These are phyloP conservation scores for Leptopilina myrica DNA, from an alignment of 2,888 invertebrate genomes.

Conservation along the genomic window DNA sequence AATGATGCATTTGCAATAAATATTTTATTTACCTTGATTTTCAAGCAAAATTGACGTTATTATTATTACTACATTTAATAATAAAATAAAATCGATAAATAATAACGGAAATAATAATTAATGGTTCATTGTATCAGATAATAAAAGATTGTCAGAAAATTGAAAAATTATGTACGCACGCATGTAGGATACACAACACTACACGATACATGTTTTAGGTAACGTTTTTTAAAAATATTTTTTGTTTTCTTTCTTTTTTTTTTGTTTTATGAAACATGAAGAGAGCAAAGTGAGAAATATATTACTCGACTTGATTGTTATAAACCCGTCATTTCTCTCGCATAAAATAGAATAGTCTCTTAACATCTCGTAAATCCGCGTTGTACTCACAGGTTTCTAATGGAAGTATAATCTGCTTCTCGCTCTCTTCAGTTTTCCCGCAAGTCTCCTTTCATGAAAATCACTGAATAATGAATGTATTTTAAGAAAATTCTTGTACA, in stretches of 20 bases:
- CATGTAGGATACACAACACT: too few relatives aligned
- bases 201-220: too few relatives aligned
- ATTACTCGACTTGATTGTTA: not conserved
- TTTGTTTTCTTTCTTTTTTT: too few relatives aligned
- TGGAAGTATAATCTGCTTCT: constrained; percentile 29
- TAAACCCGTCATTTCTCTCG: constrained; percentile 6
- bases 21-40: not conserved
- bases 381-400: not conserved
- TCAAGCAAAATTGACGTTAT: too few relatives aligned
- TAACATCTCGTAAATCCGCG: constrained; percentile 26
- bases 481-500: not conserved
- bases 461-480: constrained; percentile 10
- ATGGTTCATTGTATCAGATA: too few relatives aligned
- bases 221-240: too few relatives aligned
- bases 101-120: too few relatives aligned
- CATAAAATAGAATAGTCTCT: constrained; percentile 1
- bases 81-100: too few relatives aligned
- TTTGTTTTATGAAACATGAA: not conserved
- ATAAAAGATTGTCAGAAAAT: too few relatives aligned
- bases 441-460: not conserved
- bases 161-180: not conserved
- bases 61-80: too few relatives aligned
- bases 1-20: not conserved
- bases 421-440: constrained; percentile 8
- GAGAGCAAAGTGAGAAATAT: constrained; percentile 2